Evolutionary conservation across 2,888 invertebrate genomes (phyloP).

Genomic region (Andrena haemorrhoa): DNA sequence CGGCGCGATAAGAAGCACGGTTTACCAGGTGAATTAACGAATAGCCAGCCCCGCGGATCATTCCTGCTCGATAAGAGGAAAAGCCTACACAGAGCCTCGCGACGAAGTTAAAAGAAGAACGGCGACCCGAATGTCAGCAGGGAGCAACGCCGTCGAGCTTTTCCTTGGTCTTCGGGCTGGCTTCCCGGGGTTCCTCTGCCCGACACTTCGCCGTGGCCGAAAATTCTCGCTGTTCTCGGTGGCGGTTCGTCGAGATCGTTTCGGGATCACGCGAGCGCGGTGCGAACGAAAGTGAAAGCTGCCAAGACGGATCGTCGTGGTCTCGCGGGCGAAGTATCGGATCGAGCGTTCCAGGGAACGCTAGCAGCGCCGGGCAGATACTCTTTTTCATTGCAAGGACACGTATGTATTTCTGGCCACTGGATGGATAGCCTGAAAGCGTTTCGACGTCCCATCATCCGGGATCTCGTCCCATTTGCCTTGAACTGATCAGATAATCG

Average conservation of each 20-base stretch:
- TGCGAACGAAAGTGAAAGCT: slow-evolving; percentile 69
- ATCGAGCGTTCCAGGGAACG: slow-evolving; percentile 10
- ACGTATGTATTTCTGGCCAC: background rate
- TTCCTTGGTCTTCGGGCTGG: too few species aligned
- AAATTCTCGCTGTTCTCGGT: slow-evolving; percentile 15
- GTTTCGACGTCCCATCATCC: background rate
- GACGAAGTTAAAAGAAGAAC: background rate
- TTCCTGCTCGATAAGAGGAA: background rate
- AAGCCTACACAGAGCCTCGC: background rate
- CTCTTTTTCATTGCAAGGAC: slow-evolving; percentile 6
- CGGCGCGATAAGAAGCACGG: background rate
- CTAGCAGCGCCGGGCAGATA: background rate
- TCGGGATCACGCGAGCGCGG: slow-evolving; percentile 53
- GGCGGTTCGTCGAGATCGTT: slow-evolving; percentile 37
- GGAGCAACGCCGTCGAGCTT: background rate
- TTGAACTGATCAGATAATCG: background rate
- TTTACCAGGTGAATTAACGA: slow-evolving; percentile 20
- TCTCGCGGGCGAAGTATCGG: slow-evolving; percentile 18
- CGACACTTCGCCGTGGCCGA: background rate
- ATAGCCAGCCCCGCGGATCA: background rate
- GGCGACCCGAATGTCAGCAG: background rate
- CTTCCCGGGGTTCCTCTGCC: too few species aligned
- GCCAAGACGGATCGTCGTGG: slow-evolving; percentile 46
- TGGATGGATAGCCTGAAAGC: background rate
- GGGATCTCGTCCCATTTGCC: background rate